Percentiles rank a stretch among this genome's conserved stretches.
Conservation (phyloP, 1,140 invertebrate species). For the Drosophila arawakana region DNA sequence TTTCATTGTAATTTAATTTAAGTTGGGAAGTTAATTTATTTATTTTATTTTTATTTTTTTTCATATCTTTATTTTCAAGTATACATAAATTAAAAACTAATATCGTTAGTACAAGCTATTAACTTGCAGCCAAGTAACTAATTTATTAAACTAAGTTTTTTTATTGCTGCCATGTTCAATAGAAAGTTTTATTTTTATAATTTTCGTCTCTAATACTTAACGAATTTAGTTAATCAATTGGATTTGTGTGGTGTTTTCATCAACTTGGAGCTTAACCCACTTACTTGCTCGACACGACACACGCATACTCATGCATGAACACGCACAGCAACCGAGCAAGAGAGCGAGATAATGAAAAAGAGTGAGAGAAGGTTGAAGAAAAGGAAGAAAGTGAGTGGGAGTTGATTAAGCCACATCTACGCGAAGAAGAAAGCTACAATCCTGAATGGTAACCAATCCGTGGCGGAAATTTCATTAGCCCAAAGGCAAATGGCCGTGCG, state of each 20-base stretch:
- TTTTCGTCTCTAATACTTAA: constrained; percentile 20
- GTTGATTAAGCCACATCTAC: constrained; percentile 17
- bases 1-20: too few relatives aligned
- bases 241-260: constrained; percentile 45
- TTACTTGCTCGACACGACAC: constrained; percentile 1
- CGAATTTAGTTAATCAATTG: constrained; percentile 47
- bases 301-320: background rate
- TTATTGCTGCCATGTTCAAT: background rate
- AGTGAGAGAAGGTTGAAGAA: background rate
- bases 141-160: background rate
- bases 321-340: background rate
- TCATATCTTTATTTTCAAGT: too few relatives aligned
- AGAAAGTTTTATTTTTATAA: constrained; percentile 16
- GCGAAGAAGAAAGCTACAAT: constrained; percentile 36
- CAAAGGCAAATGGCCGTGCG: constrained; percentile 61
- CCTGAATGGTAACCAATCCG: constrained; percentile 57
- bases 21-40: too few relatives aligned
- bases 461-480: constrained; percentile 59
- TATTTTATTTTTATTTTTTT: too few relatives aligned
- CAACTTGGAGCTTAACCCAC: constrained; percentile 33
- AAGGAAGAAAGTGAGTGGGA: background rate
- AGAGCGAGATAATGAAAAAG: background rate
- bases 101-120: too few relatives aligned
- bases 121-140: background rate
- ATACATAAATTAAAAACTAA: too few relatives aligned